These are phyloP conservation scores for Drosophila pseudotakahashii DNA, from an alignment of 2,888 invertebrate species.

Conservation along the genomic window DNA sequence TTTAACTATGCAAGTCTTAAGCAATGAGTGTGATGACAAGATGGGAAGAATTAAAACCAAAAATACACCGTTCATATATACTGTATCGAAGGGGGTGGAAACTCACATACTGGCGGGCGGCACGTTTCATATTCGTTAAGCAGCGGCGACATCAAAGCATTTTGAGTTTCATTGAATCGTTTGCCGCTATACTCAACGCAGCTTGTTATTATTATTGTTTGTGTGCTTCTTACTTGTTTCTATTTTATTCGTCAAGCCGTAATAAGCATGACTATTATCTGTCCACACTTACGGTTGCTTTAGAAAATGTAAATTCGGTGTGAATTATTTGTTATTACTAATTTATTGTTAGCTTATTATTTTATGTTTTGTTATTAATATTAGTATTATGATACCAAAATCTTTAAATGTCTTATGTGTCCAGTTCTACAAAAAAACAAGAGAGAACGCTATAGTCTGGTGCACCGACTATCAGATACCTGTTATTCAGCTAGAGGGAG, in stretches of 20 bases:
- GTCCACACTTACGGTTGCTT: too few relatives aligned
- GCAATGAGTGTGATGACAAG: too few relatives aligned
- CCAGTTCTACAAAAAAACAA: too few relatives aligned
- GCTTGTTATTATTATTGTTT: slow-evolving; percentile 49
- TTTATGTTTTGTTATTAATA: neutral
- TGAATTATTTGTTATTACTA: neutral
- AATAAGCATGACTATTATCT: neutral
- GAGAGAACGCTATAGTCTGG: too few relatives aligned
- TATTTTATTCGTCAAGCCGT: slow-evolving; percentile 7
- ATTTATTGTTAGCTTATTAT: neutral
- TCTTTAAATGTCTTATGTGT: too few relatives aligned
- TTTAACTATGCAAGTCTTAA: too few relatives aligned
- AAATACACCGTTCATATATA: slow-evolving; percentile 1
- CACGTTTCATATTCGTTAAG: slow-evolving; percentile 73
- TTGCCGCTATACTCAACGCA: slow-evolving; percentile 49
- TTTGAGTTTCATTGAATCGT: slow-evolving; percentile 66
- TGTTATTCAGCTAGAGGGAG: too few relatives aligned
- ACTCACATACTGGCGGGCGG: slow-evolving; percentile 53
- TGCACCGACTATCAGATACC: too few relatives aligned
- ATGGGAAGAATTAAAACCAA: too few relatives aligned
- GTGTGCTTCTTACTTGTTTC: slow-evolving; percentile 32
- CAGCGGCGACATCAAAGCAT: slow-evolving; percentile 74
- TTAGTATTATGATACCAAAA: too few relatives aligned
- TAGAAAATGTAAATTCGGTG: too few relatives aligned
- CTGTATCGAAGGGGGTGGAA: slow-evolving; percentile 17